A percentile compares a stretch with the other conserved stretches of the same genome.
Conservation (phyloP, 53 echinoderm and acorn worm species). For the Actinopyga echinites region DNA sequence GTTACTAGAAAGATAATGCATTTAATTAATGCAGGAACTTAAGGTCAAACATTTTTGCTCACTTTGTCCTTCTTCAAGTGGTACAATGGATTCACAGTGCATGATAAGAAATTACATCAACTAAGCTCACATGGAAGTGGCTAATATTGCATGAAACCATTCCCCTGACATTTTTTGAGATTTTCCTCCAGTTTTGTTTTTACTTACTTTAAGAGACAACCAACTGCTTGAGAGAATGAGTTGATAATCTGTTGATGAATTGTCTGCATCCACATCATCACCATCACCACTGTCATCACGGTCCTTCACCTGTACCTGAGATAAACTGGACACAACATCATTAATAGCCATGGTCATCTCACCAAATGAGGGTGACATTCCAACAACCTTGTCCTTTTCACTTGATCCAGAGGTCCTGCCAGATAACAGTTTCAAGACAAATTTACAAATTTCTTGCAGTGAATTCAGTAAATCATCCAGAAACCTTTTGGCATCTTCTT, state of each 20-base stretch:
- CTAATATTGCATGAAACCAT: too few species aligned
- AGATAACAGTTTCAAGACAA: slow-evolving; percentile 70
- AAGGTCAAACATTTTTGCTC: too few species aligned
- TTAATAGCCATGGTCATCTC: slow-evolving; percentile 94
- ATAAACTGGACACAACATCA: slow-evolving; percentile 8
- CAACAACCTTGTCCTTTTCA: neutral
- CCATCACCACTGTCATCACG: neutral
- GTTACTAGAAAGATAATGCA: too few species aligned
- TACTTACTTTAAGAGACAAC: slow-evolving; percentile 89
- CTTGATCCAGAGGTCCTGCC: slow-evolving; percentile 22
- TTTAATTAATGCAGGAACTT: too few species aligned
- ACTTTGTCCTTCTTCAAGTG: too few species aligned
- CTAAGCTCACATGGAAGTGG: too few species aligned
- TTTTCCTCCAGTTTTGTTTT: neutral
- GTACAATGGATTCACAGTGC: too few species aligned
- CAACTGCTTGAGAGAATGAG: slow-evolving; percentile 90
- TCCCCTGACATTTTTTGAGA: too few species aligned
- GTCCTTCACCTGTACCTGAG: slow-evolving; percentile 38
- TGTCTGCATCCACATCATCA: slow-evolving; percentile 42
- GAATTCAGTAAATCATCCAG: slow-evolving; percentile 3
- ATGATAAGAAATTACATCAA: too few species aligned
- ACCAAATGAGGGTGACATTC: slow-evolving; percentile 79
- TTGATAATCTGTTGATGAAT: slow-evolving; percentile 68
- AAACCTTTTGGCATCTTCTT: slow-evolving; percentile 13
- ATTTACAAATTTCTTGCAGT: slow-evolving; percentile 62